Evolutionary conservation across 1,140 invertebrate species (phyloP).

Genomic region (Chelonus insularis): DNA sequence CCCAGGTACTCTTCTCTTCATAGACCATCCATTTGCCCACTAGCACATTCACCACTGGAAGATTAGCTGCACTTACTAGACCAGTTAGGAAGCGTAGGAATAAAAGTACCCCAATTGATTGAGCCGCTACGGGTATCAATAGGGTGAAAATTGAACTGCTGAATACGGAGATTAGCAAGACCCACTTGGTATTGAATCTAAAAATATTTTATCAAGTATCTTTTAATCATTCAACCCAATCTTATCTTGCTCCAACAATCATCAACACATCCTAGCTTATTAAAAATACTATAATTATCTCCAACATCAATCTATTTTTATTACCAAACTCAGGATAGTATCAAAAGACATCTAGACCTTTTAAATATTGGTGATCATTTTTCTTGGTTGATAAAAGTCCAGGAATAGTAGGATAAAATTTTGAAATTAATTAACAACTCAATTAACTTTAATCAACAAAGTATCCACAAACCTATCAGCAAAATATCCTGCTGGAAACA

Average conservation of each 20-base stretch:
- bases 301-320: too few species aligned
- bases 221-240: neutral
- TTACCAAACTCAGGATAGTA: too few species aligned
- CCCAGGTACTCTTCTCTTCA: slow-evolving; percentile 56
- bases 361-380: too few species aligned
- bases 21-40: slow-evolving; percentile 55
- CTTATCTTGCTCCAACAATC: too few species aligned
- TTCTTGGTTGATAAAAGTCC: too few species aligned
- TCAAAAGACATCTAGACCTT: too few species aligned
- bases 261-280: too few species aligned
- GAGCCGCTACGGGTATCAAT: slow-evolving; percentile 66
- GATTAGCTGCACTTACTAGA: slow-evolving; percentile 59
- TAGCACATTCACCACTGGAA: slow-evolving; percentile 53
- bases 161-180: slow-evolving; percentile 76
- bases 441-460: too few species aligned
- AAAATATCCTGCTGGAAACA: slow-evolving; percentile 65
- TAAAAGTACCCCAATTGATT: slow-evolving; percentile 58
- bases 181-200: slow-evolving; percentile 77
- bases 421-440: too few species aligned
- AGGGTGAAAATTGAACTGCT: slow-evolving; percentile 76
- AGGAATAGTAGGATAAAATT: too few species aligned
- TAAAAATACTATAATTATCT: too few species aligned
- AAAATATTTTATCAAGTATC: neutral
- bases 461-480: slow-evolving; percentile 53
- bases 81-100: slow-evolving; percentile 63